Evolutionary conservation across 2,888 invertebrate species (phyloP).

Genomic region (Drosophila emarginata): DNA sequence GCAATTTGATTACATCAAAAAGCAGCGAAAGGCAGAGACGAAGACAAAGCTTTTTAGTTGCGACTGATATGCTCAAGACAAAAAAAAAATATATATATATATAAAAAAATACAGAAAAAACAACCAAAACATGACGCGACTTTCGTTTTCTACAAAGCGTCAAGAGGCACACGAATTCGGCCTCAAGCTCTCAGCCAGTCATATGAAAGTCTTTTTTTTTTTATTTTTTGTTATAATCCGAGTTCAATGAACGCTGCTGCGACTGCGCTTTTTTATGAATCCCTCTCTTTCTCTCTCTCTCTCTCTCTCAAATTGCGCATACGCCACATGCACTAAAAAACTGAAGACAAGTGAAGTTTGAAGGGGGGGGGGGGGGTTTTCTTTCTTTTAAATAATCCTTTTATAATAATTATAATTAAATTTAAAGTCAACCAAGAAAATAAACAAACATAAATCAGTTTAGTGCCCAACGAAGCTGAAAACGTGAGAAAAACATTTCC

Average conservation of each 20-base stretch:
- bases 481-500: constrained; percentile 66
- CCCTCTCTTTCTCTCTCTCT: background rate
- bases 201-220: constrained; percentile 45
- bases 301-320: constrained; percentile 49
- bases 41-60: constrained; percentile 21
- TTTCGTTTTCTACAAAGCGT: constrained; percentile 67
- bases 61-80: constrained; percentile 49
- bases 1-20: constrained; percentile 74
- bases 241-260: constrained; percentile 55
- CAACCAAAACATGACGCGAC: constrained; percentile 55
- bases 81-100: constrained; percentile 33
- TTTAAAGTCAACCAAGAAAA: constrained; percentile 30
- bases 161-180: constrained; percentile 52
- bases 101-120: constrained; percentile 33
- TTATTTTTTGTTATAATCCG: constrained; percentile 17
- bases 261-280: constrained; percentile 37
- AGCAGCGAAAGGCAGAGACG: constrained; percentile 41
- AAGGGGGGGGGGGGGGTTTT: too few species aligned
- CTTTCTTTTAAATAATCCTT: constrained; percentile 5
- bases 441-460: constrained; percentile 21
- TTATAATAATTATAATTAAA: constrained; percentile 9
- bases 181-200: constrained; percentile 51
- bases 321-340: constrained; percentile 43
- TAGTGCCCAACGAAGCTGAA: constrained; percentile 15
- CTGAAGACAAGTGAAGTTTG: background rate